phyloP scores from a whole-genome alignment of 2,888 invertebrate species.

The Leucozona laternaria region DNA sequence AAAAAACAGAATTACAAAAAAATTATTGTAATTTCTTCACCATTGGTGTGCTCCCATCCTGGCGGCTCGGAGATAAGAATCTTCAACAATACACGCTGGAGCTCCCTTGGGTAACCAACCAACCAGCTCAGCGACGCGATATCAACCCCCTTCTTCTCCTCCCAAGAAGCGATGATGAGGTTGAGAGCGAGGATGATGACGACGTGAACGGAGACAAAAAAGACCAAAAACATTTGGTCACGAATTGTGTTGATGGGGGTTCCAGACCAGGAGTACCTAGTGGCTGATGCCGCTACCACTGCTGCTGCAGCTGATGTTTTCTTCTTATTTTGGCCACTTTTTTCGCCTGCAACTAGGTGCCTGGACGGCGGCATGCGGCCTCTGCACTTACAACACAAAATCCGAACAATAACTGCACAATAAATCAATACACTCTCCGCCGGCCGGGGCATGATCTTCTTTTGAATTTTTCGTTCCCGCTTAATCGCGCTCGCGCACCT shows the following conservation, averaged over 20 bases:
- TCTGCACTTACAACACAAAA: conserved; percentile 63
- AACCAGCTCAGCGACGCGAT: neutral
- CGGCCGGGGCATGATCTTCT: conserved; percentile 67
- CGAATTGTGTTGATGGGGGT: conserved; percentile 75
- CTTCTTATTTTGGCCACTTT: conserved; percentile 63
- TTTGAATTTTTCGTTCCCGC: conserved; percentile 57
- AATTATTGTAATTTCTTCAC: conserved; percentile 74
- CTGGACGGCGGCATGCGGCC: conserved; percentile 53
- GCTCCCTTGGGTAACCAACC: conserved; percentile 53
- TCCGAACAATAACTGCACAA: conserved; percentile 72
- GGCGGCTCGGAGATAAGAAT: conserved; percentile 53
- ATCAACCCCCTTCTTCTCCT: conserved; percentile 15
- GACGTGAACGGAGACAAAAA: conserved; percentile 41
- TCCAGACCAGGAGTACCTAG: conserved; percentile 42
- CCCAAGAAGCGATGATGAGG: conserved; percentile 15
- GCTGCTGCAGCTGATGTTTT: conserved; percentile 35
- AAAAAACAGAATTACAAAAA: conserved; percentile 57
- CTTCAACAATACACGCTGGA: conserved; percentile 58
- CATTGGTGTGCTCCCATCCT: conserved; percentile 47
- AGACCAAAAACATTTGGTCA: conserved; percentile 63
- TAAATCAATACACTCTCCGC: conserved; percentile 69
- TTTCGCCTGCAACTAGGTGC: conserved; percentile 34
- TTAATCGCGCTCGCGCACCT: conserved; percentile 56
- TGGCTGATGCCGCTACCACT: conserved; percentile 14
- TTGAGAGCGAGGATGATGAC: conserved; percentile 31